phyloP scores from a whole-genome alignment of 1,140 invertebrate species.

The Sminthurides bifidus region DNA sequence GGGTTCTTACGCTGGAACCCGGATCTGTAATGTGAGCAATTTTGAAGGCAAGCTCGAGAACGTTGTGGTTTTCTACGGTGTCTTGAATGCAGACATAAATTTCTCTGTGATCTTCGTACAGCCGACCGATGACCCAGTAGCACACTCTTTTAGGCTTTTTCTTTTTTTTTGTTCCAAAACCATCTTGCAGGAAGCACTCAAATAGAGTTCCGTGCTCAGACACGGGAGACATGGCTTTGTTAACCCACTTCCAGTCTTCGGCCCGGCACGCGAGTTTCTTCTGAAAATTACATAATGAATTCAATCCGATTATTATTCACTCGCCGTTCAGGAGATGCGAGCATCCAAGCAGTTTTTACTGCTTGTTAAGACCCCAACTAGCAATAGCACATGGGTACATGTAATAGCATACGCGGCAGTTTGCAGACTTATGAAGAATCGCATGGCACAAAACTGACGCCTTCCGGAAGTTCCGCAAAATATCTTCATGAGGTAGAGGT shows the following conservation, averaged over 20 bases:
- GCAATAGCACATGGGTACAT: no score
- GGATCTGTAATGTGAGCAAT: conserved; percentile 14
- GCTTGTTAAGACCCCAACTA: no score
- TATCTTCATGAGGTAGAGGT: conserved; percentile 11
- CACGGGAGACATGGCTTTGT: conserved; percentile 61
- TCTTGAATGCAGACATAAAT: conserved; percentile 69
- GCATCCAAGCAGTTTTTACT: no score
- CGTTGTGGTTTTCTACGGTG: conserved; percentile 56
- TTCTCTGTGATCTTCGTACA: conserved; percentile 52
- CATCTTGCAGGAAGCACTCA: conserved; percentile 36
- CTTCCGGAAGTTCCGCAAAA: conserved; percentile 13
- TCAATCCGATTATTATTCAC: neutral
- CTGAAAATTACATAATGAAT: conserved; percentile 2
- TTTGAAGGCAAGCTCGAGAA: conserved; percentile 62
- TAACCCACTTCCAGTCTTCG: conserved; percentile 44
- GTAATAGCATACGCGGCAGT: conserved; percentile 16
- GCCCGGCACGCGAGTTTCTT: conserved; percentile 47
- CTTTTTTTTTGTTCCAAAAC: conserved; percentile 8
- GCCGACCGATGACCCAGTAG: conserved; percentile 46
- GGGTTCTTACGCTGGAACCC: neutral
- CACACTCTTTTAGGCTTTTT: conserved; percentile 31
- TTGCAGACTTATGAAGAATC: conserved; percentile 20
- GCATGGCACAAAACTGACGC: no score
- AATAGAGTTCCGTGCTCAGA: conserved; percentile 60
- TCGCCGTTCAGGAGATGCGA: no score